Evolutionary conservation across 2,113 vertebrate genomes (phyloP), one percentile per base, ranked within the genome.

Genomic region (Plecturocebus donacophilus): DNA sequence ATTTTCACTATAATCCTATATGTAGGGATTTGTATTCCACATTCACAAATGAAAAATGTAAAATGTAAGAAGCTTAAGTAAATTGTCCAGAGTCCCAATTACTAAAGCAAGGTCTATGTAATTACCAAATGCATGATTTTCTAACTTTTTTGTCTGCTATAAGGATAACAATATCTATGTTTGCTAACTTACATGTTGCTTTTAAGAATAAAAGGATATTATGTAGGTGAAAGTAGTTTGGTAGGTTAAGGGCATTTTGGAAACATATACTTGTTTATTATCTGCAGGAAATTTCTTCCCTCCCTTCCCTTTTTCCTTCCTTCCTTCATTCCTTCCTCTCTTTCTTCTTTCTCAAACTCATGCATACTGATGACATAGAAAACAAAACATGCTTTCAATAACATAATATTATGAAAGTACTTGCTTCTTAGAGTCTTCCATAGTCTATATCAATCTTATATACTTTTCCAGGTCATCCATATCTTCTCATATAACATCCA

Each of bases 31-130:
- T 95, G 5, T 77, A 96, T 42, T 97, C 35, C 27, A 91, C 23
- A 94, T 90, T 89, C 88, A 79, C 4, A 94, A 82, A 61, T 90
- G 16, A 87, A 96, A 90, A 85, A 82, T 23, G 1, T 58, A 45
- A 95, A 83, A 40, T 71, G 3, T 49, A 94, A 68, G 47, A 80
- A 90, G 76, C 32, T 92, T 94, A 76, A 91, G 27, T 76, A 86
- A 87, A 92, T 76, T 66, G 38, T 66, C 52, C 58, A 38, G 56
- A 92, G 38, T 87, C 49, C 38, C 49, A 71, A 13, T 87, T 66
- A 66, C 49, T 47, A 87, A 84, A 94, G 8, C 7, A 79, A 92
- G 19, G 13, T 71, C 58, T 56, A 38, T 80, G 25, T 42, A n/a
- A 49, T 83, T 96, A 20, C 49, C 35, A 61, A 97, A 84, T 42